A percentile compares a stretch with the other conserved stretches of the same genome.
Conservation (phyloP, 1,140 invertebrate species). For the Thalassaphorura encarpata region DNA sequence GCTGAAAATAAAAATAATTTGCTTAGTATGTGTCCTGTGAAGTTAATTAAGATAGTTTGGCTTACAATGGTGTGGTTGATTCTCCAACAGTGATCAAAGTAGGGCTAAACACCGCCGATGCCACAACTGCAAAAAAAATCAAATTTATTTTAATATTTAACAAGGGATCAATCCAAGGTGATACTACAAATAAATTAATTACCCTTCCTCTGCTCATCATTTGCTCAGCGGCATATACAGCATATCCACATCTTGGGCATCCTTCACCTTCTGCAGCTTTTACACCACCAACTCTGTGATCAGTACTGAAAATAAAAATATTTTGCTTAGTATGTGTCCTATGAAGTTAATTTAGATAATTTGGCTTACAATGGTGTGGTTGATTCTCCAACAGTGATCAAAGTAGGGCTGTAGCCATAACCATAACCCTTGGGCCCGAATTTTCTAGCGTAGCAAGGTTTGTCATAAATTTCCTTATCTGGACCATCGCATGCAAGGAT, state of each 20-base stretch:
- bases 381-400: slow-evolving; percentile 61
- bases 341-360: too few species aligned
- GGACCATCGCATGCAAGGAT: slow-evolving; percentile 79
- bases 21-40: too few species aligned
- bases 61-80: slow-evolving; percentile 57
- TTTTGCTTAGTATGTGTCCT: too few species aligned
- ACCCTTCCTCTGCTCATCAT: slow-evolving; percentile 81
- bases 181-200: too few species aligned
- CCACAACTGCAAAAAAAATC: slow-evolving; percentile 79
- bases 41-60: too few species aligned
- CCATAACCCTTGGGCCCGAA: slow-evolving; percentile 82
- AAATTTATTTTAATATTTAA: slow-evolving; percentile 80
- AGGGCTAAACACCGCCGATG: slow-evolving; percentile 67
- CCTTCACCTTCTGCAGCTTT: slow-evolving; percentile 69
- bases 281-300: slow-evolving; percentile 46
- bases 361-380: slow-evolving; percentile 53
- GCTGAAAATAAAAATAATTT: too few species aligned
- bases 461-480: slow-evolving; percentile 78
- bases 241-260: slow-evolving; percentile 73
- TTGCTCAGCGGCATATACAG: slow-evolving; percentile 84
- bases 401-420: slow-evolving; percentile 72
- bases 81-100: slow-evolving; percentile 66
- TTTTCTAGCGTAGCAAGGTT: slow-evolving; percentile 75
- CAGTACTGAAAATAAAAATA: slow-evolving; percentile 43
- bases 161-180: slow-evolving; percentile 27